These are phyloP conservation scores for Struthidea cinerea DNA, from an alignment of 2,113 vertebrate species.

Conservation along the genomic window DNA sequence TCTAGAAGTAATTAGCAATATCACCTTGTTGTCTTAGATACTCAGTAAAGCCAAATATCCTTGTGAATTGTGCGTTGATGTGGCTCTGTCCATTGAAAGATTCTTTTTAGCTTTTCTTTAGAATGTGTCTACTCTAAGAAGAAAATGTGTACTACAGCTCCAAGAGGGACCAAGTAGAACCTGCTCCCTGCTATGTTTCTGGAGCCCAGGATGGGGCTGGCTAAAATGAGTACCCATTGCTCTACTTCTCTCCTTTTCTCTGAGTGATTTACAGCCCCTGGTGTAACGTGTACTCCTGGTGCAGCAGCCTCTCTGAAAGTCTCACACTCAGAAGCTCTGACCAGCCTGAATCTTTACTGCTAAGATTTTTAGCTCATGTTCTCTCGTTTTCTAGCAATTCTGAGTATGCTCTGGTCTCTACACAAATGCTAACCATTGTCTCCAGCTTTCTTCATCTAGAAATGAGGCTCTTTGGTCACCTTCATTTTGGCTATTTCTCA, in stretches of 20 bases:
- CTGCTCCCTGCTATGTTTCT: background rate
- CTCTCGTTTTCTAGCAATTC: background rate
- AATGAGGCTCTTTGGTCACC: background rate
- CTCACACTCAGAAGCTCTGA: background rate
- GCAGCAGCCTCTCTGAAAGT: background rate
- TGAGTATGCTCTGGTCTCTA: background rate
- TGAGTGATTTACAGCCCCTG: background rate
- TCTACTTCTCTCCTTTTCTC: background rate
- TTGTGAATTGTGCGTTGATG: background rate
- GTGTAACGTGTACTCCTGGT: background rate
- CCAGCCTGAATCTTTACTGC: background rate
- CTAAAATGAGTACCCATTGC: background rate
- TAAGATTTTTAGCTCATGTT: background rate
- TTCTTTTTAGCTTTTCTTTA: background rate
- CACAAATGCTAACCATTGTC: background rate
- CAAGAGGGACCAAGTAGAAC: background rate
- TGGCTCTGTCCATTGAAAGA: background rate
- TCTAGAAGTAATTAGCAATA: background rate
- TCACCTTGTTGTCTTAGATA: background rate
- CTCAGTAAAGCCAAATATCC: background rate
- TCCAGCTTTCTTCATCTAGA: background rate
- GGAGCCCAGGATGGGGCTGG: background rate
- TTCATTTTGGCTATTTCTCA: background rate
- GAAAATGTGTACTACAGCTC: background rate
- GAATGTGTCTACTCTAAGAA: background rate